phyloP scores from a whole-genome alignment of 2,797 vertebrate genomes.

The Sciurus carolinensis region DNA sequence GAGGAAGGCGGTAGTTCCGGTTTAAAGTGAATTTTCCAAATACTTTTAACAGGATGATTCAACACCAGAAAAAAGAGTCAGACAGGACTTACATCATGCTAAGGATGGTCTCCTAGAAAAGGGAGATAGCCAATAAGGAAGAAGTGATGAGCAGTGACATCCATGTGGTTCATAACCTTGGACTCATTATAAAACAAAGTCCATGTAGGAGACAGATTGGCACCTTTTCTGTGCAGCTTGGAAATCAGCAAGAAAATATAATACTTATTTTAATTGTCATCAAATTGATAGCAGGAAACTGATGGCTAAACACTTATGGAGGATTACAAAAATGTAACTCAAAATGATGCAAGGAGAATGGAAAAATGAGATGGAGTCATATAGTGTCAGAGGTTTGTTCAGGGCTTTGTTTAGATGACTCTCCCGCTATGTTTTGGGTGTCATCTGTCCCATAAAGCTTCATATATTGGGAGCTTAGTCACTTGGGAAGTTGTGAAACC shows the following conservation, averaged over 20 bases:
- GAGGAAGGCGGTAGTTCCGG: background rate
- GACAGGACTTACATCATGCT: background rate
- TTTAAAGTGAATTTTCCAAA: conserved; percentile 24
- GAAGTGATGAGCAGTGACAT: background rate
- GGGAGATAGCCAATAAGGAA: background rate
- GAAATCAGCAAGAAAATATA: conserved; percentile 59
- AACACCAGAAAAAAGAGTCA: background rate
- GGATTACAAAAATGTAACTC: conserved; percentile 26
- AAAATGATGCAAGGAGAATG: background rate
- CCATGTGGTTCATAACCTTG: background rate
- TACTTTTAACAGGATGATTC: background rate
- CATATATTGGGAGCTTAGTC: too few species aligned
- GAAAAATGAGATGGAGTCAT: background rate
- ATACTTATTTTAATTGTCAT: conserved; percentile 42
- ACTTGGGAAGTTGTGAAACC: too few species aligned
- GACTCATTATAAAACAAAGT: conserved; percentile 26
- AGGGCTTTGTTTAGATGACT: background rate
- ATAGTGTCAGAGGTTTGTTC: background rate
- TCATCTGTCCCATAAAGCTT: background rate
- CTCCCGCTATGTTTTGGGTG: background rate
- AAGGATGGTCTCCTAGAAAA: background rate
- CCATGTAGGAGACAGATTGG: background rate
- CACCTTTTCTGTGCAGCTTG: conserved; percentile 48
- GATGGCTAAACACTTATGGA: background rate
- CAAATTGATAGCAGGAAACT: conserved; percentile 5